These are phyloP conservation scores for Hemaris fuciformis DNA, from an alignment of 2,888 invertebrate genomes.

Conservation along the genomic window DNA sequence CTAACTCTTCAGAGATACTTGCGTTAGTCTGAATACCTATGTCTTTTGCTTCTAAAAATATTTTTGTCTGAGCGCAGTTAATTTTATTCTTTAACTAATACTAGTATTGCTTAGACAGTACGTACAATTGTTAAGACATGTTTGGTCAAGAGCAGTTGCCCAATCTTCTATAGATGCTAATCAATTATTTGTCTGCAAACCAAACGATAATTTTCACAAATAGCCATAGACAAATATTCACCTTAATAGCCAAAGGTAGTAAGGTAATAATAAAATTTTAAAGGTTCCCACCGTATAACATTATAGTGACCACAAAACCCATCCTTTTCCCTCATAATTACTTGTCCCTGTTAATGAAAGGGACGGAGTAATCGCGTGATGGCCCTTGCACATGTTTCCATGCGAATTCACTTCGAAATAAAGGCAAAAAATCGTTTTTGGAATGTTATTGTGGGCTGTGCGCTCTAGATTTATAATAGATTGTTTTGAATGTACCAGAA, in stretches of 20 bases:
- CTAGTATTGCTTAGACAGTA: too few species aligned
- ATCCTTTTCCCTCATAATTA: not conserved
- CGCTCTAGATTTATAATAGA: not conserved
- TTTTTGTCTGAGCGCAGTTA: too few species aligned
- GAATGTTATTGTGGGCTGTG: conserved; percentile 30
- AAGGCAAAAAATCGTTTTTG: conserved; percentile 28
- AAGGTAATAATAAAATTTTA: not conserved
- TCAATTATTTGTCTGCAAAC: not conserved
- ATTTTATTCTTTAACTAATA: not conserved
- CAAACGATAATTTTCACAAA: not conserved
- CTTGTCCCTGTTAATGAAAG: not conserved
- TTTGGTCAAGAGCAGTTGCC: not conserved
- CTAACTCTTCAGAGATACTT: too few species aligned
- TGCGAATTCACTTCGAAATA: conserved; percentile 23
- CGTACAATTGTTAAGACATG: not conserved
- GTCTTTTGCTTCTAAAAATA: too few species aligned
- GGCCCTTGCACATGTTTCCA: not conserved
- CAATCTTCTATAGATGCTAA: not conserved
- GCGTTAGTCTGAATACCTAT: too few species aligned
- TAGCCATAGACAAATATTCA: too few species aligned
- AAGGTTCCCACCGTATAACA: not conserved
- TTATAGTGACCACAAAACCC: not conserved
- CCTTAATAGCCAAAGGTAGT: not conserved
- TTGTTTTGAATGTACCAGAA: not conserved
- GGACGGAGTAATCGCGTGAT: not conserved